Base-by-base conservation (phyloP, 2,113 vertebrate species). In the Acrocephalus arundinaceus region DNA sequence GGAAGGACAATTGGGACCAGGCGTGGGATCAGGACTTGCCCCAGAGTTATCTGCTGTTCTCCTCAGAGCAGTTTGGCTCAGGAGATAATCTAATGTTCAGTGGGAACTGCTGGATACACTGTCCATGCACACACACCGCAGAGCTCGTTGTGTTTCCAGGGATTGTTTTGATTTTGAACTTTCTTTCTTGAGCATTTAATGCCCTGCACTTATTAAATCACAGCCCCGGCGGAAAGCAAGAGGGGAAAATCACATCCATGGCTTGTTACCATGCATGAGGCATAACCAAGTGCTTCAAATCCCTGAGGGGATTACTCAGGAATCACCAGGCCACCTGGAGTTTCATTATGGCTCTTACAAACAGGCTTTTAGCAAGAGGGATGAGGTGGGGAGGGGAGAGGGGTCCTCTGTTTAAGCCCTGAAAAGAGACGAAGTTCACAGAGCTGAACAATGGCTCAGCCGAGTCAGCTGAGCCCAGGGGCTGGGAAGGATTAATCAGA, bases 401-500 rank as follows among this genome's bases (percentile, higher is more conserved):
- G 89, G 94, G 46, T 93, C 94, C 63, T 80, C 96, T 94, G 31
- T 92, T 85, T 74, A 89, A 90, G 66, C 87, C 65, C 68, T 96
- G 91, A 95, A 96, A 92, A 93, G 88, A 96, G 87, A 79, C 89
- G 91, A 94, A 95, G 93, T 95, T 96, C 92, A 93, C 74, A 90
- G 95, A 41, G 88, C 77, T 1, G 4, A 95, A 97, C 87, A 93
- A 88, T 94, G 94, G 94, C 95, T 97, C 91, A 89, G 91, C 91
- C 88, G 45, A 95, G 93, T 96, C 95, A 96, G 95, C 91, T 96
- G 96, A 96, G 96, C 93, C 81, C 74, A 46, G 66, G 48, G 67
- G 77, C 95, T 96, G 94, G 90, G 51, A 78, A 95, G 95, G 94
- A 96, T 97, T 97, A 95, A 97, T 97, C 97, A 97, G 88, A 97